phyloP scores from a whole-genome alignment of 2,888 invertebrate genomes.

The Bimastos eiseni region DNA sequence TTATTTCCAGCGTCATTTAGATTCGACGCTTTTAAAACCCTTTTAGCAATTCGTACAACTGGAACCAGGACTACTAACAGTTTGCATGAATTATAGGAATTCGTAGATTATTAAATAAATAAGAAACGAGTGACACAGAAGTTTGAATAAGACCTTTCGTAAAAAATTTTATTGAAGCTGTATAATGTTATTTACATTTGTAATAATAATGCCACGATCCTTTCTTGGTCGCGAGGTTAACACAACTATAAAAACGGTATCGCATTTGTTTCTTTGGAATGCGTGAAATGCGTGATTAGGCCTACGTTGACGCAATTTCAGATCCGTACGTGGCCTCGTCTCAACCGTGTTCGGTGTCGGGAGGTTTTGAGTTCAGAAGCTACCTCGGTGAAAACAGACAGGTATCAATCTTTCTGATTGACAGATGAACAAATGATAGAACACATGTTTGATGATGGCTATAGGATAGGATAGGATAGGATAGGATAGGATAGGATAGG shows the following conservation, averaged over 20 bases:
- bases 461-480: no score
- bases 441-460: no score
- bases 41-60: background rate
- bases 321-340: background rate
- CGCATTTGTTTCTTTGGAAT: no score
- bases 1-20: background rate
- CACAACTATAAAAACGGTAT: no score
- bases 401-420: background rate
- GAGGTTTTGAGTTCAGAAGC: slow-evolving; percentile 3
- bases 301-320: background rate
- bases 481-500: no score
- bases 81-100: background rate
- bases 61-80: no score
- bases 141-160: background rate
- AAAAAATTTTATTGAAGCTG: no score
- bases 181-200: background rate
- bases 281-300: no score
- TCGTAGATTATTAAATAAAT: background rate
- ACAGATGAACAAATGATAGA: background rate
- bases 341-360: background rate
- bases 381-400: slow-evolving; percentile 10
- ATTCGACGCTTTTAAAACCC: background rate
- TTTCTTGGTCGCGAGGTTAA: background rate
- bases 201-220: background rate
- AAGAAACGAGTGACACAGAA: background rate